Evolutionary conservation across 2,888 invertebrate species (phyloP), one percentile per base, ranked within the genome.

Genomic region (Choristoneura rosaceana): DNA sequence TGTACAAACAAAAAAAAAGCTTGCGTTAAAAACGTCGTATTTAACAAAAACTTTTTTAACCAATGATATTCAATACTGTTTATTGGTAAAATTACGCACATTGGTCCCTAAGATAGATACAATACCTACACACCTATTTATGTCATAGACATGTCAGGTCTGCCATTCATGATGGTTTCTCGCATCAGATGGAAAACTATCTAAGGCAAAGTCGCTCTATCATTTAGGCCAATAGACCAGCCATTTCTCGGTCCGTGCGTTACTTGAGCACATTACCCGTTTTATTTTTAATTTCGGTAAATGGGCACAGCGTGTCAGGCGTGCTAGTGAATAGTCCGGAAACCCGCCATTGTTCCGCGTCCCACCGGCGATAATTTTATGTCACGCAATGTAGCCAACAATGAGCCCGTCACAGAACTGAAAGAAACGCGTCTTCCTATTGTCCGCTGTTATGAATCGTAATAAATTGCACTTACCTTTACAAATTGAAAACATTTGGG

Each of bases 241-340:
- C 7, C 38, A 38, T 43, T 43, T 12, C 12, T 12, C 43, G 12
- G 12, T 4, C 43, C 12, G 43, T 43, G 43, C 43, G 43, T 70
- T 38, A 25, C 55, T 25, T 34, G 47, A n/a, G 38, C n/a, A 62
- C 47, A 68, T 71, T 71, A 71, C 64, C n/a, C 64, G 34, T 33
- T 60, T 52, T 64, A 64, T 73, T 60, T 73, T 69, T 69, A 69
- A 73, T 69, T 64, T 64, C 43, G 34, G 43, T 71, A 68, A 71
- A 68, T 71, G 68, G 68, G 73, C 68, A 69, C 73, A 73, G 64
- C 71, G 69, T 73, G 73, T 64, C 73, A 64, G 64, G 69, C 63
- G 60, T 61, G 63, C 73, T 69, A 69, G 63, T 73, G 69, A 73
- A 69, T 64, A 73, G 73, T 64, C 73, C 73, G 73, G 68, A 69